Evolutionary conservation across 1,140 invertebrate species (phyloP).

Genomic region (Adelges cooleyi): DNA sequence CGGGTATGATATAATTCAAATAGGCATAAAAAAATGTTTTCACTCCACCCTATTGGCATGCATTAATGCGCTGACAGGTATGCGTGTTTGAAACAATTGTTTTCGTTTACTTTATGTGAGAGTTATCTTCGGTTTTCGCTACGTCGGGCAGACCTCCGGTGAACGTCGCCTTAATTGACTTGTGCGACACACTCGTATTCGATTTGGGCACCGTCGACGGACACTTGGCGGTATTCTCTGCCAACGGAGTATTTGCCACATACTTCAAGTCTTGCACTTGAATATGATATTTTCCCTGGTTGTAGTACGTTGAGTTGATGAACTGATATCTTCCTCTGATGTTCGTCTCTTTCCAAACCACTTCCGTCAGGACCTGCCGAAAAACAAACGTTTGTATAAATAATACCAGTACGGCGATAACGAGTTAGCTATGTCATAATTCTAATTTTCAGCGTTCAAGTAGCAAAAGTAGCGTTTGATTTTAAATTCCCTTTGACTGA

Average conservation of each 20-base stretch:
- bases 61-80: no score
- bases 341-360: conserved; percentile 8
- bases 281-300: conserved; percentile 18
- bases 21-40: no score
- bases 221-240: neutral
- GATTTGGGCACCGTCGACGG: conserved; percentile 5
- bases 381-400: no score
- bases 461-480: no score
- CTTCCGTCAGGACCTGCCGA: neutral
- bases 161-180: neutral
- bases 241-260: neutral
- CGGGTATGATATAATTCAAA: no score
- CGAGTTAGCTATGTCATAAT: no score
- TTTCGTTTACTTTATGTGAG: conserved; percentile 8
- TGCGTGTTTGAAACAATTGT: no score
- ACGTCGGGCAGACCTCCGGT: conserved; percentile 3
- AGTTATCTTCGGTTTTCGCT: neutral
- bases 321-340: conserved; percentile 14
- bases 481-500: no score
- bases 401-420: no score
- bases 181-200: conserved; percentile 13
- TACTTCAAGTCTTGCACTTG: conserved; percentile 6
- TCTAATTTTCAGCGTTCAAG: no score
- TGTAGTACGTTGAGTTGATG: neutral
- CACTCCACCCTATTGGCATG: no score